Conservation (phyloP, 2,888 invertebrate species). For the Boloria euphrosyne region DNA sequence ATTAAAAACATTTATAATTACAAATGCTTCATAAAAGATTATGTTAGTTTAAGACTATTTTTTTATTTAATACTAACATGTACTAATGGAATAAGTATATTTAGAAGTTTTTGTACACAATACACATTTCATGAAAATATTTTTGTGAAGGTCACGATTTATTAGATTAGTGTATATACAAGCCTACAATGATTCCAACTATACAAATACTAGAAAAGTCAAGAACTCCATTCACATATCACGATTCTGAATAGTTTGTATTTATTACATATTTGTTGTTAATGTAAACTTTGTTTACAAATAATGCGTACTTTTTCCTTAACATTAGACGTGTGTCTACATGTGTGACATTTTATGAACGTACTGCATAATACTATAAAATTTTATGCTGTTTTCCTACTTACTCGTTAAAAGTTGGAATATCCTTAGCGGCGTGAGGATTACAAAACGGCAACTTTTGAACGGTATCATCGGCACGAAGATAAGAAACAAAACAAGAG, state of each 20-base stretch:
- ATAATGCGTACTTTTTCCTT: slow-evolving; percentile 1
- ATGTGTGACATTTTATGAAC: not conserved
- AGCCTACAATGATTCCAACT: slow-evolving; percentile 9
- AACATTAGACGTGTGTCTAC: not conserved
- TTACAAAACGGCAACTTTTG: slow-evolving; percentile 76
- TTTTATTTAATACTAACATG: too few relatives aligned
- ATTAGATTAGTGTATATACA: slow-evolving; percentile 36
- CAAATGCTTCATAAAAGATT: too few relatives aligned
- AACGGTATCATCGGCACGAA: slow-evolving; percentile 67
- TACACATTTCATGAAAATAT: slow-evolving; percentile 25
- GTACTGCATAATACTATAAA: not conserved
- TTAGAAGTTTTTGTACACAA: not conserved
- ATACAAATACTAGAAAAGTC: slow-evolving; percentile 22
- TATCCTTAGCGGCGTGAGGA: slow-evolving; percentile 61
- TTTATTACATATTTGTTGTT: not conserved
- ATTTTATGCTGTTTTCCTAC: slow-evolving; percentile 44
- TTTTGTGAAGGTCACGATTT: slow-evolving; percentile 42
- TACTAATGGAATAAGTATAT: too few relatives aligned
- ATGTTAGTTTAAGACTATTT: too few relatives aligned
- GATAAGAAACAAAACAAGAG: slow-evolving; percentile 63
- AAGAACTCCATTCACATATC: not conserved
- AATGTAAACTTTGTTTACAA: slow-evolving; percentile 26
- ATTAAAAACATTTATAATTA: too few relatives aligned
- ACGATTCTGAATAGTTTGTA: too few relatives aligned
- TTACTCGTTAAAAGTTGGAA: slow-evolving; percentile 64